Evolutionary conservation across 2,113 vertebrate genomes (phyloP).

Genomic region (Amblyopsis rosae): DNA sequence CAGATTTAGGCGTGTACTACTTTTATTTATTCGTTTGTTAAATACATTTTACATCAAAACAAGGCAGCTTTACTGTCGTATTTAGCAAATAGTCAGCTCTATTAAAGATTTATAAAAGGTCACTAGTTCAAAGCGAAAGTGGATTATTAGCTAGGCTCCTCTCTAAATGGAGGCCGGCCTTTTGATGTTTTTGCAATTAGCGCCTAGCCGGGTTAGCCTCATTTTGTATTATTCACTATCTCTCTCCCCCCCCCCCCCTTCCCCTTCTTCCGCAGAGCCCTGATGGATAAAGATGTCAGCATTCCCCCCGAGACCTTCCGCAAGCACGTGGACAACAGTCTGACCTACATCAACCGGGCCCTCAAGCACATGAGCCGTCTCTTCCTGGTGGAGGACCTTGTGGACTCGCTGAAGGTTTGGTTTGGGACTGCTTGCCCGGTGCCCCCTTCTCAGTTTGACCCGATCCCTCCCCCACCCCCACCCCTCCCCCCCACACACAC

Average conservation of each 20-base stretch:
- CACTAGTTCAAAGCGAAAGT: no score
- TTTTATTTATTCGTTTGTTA: no score
- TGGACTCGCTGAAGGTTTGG: slow-evolving; percentile 90
- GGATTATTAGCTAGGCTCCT: neutral
- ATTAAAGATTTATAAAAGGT: no score
- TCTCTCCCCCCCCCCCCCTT: slow-evolving; percentile 6
- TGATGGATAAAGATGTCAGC: slow-evolving; percentile 86
- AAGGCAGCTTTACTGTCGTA: neutral
- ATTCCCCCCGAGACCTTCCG: slow-evolving; percentile 87
- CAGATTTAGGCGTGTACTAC: neutral
- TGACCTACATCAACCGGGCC: slow-evolving; percentile 83
- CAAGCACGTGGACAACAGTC: slow-evolving; percentile 80
- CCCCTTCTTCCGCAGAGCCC: slow-evolving; percentile 57
- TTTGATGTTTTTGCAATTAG: slow-evolving; percentile 10
- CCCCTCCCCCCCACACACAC: no score
- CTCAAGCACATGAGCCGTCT: slow-evolving; percentile 85
- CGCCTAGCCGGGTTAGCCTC: slow-evolving; percentile 16
- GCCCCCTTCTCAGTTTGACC: neutral
- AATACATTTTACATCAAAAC: neutral
- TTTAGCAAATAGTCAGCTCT: neutral
- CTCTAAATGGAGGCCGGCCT: neutral
- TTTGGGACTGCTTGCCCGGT: neutral
- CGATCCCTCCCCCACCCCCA: neutral
- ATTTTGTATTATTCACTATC: slow-evolving; percentile 13
- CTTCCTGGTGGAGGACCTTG: slow-evolving; percentile 90